A percentile compares a stretch with the other conserved stretches of the same genome.
Conservation (phyloP, 1,140 invertebrate species). For the Cyclina sinensis region DNA sequence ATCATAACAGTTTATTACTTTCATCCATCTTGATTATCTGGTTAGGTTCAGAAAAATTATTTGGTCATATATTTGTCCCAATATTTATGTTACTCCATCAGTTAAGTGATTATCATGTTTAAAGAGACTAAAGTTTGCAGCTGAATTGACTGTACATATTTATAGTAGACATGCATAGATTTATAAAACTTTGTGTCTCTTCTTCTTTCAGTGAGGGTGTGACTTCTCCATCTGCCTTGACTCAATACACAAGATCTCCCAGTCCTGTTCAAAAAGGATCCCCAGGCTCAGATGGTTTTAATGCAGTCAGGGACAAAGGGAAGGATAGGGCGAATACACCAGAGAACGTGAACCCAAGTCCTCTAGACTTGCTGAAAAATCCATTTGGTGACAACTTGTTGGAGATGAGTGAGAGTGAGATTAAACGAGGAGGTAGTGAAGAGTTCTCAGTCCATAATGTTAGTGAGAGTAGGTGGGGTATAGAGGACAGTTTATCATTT, state of each 20-base stretch:
- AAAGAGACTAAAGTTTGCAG: no score
- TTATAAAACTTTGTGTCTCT: no score
- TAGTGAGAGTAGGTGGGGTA: slow-evolving; percentile 31
- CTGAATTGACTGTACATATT: no score
- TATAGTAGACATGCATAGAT: no score
- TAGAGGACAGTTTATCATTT: slow-evolving; percentile 75
- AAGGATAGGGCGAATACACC: background rate
- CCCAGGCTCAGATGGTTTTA: background rate
- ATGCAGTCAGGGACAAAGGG: background rate
- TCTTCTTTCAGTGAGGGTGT: slow-evolving; percentile 47
- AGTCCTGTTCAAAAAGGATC: slow-evolving; percentile 9
- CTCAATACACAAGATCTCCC: slow-evolving; percentile 32
- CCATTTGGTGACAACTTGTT: slow-evolving; percentile 51
- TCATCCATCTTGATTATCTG: no score
- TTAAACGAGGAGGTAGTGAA: slow-evolving; percentile 71
- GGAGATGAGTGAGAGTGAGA: slow-evolving; percentile 9
- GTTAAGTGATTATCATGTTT: no score
- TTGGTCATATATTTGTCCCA: no score
- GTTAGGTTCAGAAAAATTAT: no score
- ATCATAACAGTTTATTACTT: no score
- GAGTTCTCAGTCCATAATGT: slow-evolving; percentile 75
- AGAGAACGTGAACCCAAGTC: slow-evolving; percentile 32
- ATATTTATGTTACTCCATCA: no score
- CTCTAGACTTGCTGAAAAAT: slow-evolving; percentile 53
- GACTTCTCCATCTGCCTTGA: background rate